Evolutionary conservation across 2,797 vertebrate genomes (phyloP).

Genomic region (Picus viridis): DNA sequence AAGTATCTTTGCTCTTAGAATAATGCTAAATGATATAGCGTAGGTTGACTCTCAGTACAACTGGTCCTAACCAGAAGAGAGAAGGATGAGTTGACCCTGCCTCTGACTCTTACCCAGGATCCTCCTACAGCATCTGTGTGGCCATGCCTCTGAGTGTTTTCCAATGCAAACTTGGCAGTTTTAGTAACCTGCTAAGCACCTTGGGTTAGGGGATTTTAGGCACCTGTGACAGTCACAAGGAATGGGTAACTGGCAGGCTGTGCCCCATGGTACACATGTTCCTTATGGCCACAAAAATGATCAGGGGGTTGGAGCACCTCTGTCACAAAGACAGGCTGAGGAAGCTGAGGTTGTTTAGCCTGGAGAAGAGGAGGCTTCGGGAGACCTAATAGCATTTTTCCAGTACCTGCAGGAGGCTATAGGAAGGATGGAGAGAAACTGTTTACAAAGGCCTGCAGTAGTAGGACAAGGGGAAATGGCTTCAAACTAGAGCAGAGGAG

Average conservation of each 20-base stretch:
- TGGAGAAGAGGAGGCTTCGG: too few species aligned
- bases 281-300: too few species aligned
- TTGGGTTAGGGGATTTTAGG: neutral
- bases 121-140: neutral
- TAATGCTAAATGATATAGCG: neutral
- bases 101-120: neutral
- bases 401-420: too few species aligned
- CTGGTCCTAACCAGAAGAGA: neutral
- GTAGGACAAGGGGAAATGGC: too few species aligned
- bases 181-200: neutral
- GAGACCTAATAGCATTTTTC: too few species aligned
- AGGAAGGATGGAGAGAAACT: too few species aligned
- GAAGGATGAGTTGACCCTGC: accelerated
- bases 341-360: too few species aligned
- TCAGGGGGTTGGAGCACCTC: too few species aligned
- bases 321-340: too few species aligned
- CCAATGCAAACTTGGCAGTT: neutral
- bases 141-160: neutral
- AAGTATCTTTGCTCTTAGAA: neutral
- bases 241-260: accelerated
- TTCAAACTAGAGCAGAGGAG: too few species aligned
- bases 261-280: neutral
- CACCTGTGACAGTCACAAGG: neutral
- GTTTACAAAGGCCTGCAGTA: too few species aligned
- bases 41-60: neutral